Evolutionary conservation across 2,888 invertebrate species (phyloP).

Genomic region (Drosophila aldrichi): DNA sequence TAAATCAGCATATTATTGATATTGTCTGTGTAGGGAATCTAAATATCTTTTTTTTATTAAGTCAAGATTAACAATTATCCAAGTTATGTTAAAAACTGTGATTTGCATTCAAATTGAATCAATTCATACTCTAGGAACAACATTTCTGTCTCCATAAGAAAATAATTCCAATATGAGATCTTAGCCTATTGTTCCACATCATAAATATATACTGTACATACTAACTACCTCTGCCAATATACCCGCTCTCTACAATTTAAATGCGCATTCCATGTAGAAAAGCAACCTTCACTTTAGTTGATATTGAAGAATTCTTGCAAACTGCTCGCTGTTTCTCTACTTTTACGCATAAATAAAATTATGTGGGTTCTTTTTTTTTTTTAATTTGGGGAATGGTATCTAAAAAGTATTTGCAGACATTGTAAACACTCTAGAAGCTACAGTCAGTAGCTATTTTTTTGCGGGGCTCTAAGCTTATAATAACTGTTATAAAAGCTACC

Average conservation of each 20-base stretch:
- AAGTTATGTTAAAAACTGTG: too few species aligned
- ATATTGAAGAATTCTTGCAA: slow-evolving; percentile 21
- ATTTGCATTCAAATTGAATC: too few species aligned
- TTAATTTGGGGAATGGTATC: not conserved
- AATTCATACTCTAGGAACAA: too few species aligned
- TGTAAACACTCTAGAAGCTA: not conserved
- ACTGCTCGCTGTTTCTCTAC: slow-evolving; percentile 27
- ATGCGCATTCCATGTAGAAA: not conserved
- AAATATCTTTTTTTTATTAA: not conserved
- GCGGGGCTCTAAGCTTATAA: slow-evolving; percentile 2
- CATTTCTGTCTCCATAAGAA: not conserved
- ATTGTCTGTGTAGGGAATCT: not conserved
- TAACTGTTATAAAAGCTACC: slow-evolving; percentile 18
- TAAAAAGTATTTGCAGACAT: not conserved
- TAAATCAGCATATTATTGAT: not conserved
- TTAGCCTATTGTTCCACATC: not conserved
- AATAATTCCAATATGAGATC: too few species aligned
- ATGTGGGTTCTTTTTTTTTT: not conserved
- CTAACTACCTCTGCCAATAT: not conserved
- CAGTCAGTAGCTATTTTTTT: slow-evolving; percentile 31
- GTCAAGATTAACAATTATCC: not conserved
- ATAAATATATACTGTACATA: not conserved
- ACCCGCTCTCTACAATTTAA: not conserved
- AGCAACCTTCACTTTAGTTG: slow-evolving; percentile 14
- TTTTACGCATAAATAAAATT: slow-evolving; percentile 37